phyloP scores from a whole-genome alignment of 1,140 invertebrate species.

The Danaus plexippus region DNA sequence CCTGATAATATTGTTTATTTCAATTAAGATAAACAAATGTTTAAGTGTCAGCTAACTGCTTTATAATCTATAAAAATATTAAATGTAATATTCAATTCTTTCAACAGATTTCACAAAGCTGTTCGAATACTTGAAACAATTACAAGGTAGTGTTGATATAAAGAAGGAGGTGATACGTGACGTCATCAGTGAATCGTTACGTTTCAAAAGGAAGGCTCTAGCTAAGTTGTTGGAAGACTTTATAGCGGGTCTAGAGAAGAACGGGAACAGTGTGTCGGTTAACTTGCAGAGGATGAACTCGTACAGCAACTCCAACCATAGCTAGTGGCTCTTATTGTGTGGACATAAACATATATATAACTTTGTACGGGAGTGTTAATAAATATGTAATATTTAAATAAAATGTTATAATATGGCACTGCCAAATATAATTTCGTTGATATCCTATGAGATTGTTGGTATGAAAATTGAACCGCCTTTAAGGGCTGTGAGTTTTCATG shows the following conservation, averaged over 20 bases:
- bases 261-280: constrained; percentile 62
- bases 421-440: too few species aligned
- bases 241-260: constrained; percentile 60
- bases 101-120: constrained; percentile 77
- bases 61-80: not conserved
- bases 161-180: constrained; percentile 76
- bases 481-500: too few species aligned
- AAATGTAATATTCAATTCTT: constrained; percentile 21
- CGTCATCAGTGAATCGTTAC: constrained; percentile 78
- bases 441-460: too few species aligned
- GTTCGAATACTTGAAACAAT: constrained; percentile 75
- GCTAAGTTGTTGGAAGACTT: constrained; percentile 73
- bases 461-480: too few species aligned
- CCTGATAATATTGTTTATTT: too few species aligned
- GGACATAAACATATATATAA: not conserved
- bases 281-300: constrained; percentile 43
- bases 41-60: too few species aligned
- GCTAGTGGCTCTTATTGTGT: constrained; percentile 37
- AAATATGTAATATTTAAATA: constrained; percentile 9
- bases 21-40: too few species aligned
- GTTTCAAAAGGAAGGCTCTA: constrained; percentile 80
- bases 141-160: constrained; percentile 75
- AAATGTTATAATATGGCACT: constrained; percentile 6
- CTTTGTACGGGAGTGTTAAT: constrained; percentile 9
- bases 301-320: constrained; percentile 44